Evolutionary conservation across 1,140 invertebrate species (phyloP).

Genomic region (Zaprionus vittiger): DNA sequence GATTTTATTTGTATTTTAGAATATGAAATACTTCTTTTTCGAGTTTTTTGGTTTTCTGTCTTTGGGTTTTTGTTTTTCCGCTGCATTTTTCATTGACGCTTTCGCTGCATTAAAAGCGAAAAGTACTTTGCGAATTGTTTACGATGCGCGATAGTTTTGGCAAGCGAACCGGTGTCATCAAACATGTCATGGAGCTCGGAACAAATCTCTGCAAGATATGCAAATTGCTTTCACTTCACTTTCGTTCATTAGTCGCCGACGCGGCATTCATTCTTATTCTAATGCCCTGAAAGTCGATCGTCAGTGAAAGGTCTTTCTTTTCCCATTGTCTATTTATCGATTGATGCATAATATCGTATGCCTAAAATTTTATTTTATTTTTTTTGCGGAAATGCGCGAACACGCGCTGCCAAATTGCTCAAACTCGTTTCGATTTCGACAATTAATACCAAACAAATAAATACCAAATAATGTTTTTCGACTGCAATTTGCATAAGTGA

Average conservation of each 20-base stretch:
- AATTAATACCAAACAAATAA: constrained; percentile 74
- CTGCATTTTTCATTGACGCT: constrained; percentile 61
- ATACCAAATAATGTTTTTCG: constrained; percentile 66
- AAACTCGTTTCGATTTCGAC: constrained; percentile 61
- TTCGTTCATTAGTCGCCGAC: constrained; percentile 65
- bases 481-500: constrained; percentile 76
- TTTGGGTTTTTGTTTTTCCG: constrained; percentile 26
- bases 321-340: constrained; percentile 12
- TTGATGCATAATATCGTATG: constrained; percentile 56
- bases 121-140: constrained; percentile 29
- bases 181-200: constrained; percentile 20
- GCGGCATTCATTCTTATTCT: constrained; percentile 75
- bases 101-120: constrained; percentile 67
- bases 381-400: constrained; percentile 36
- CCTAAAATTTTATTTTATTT: not conserved
- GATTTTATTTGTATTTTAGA: constrained; percentile 62
- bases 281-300: constrained; percentile 61
- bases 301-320: constrained; percentile 60
- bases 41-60: constrained; percentile 29
- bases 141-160: constrained; percentile 19
- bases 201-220: constrained; percentile 44
- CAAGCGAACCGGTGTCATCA: constrained; percentile 56
- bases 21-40: constrained; percentile 49
- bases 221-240: constrained; percentile 81
- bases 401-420: constrained; percentile 12